phyloP scores from a whole-genome alignment of 2,797 vertebrate species.

The Malacoctenus gilli region DNA sequence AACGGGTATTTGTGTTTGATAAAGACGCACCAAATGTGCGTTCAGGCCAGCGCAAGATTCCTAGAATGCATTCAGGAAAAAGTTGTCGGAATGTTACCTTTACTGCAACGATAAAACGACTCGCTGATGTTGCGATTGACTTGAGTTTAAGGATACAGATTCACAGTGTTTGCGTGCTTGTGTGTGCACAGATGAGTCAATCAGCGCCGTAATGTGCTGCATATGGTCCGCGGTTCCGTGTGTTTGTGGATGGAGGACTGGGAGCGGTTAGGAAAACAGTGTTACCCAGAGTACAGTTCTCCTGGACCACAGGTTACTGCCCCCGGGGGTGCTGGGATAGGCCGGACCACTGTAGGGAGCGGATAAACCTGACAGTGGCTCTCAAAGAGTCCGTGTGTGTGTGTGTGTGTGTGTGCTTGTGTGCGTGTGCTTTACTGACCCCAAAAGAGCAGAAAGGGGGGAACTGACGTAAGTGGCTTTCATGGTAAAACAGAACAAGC shows the following conservation, averaged over 20 bases:
- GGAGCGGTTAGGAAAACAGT: constrained; percentile 73
- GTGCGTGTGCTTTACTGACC: constrained; percentile 16
- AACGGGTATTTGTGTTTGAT: neutral
- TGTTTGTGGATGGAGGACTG: constrained; percentile 67
- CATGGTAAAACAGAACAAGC: constrained; percentile 53
- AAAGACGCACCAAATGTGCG: no score
- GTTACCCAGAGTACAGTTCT: constrained; percentile 64
- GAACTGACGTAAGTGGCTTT: constrained; percentile 41
- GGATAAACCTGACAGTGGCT: constrained; percentile 46
- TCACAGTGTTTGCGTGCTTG: constrained; percentile 9
- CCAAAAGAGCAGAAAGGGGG: constrained; percentile 24
- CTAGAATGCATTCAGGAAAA: no score
- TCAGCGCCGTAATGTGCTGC: constrained; percentile 56
- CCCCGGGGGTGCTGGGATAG: constrained; percentile 57
- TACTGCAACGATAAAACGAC: no score
- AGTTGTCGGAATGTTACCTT: no score
- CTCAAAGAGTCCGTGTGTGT: constrained; percentile 18
- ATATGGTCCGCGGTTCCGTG: constrained; percentile 60
- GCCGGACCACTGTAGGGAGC: constrained; percentile 50
- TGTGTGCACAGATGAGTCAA: constrained; percentile 1
- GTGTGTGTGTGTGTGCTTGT: constrained; percentile 10
- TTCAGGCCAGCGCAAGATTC: no score
- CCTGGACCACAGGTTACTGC: constrained; percentile 65
- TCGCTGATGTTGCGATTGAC: no score
- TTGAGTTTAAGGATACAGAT: no score